Conservation (phyloP, 2,113 vertebrate species). For the Indri indri region DNA sequence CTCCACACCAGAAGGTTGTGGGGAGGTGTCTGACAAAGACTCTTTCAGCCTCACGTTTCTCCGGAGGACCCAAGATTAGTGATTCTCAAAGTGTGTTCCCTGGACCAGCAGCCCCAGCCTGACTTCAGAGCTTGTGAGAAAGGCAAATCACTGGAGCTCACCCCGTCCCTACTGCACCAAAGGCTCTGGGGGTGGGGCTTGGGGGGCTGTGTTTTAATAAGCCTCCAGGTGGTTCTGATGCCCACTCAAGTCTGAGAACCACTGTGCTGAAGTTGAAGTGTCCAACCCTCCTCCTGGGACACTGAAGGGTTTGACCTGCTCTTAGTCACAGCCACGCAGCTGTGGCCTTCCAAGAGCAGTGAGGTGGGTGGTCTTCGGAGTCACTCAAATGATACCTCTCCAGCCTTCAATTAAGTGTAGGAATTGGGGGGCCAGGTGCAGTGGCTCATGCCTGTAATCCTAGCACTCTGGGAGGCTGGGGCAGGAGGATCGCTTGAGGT, state of each 20-base stretch:
- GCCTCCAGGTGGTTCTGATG: background rate
- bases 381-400: background rate
- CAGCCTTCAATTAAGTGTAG: background rate
- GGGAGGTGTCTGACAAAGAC: background rate
- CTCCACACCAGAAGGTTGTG: background rate
- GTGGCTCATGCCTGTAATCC: no score
- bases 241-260: background rate
- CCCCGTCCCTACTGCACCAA: background rate
- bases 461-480: no score
- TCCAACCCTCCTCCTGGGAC: background rate
- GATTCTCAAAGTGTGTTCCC: background rate
- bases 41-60: background rate
- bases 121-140: background rate
- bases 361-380: background rate
- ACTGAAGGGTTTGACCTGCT: background rate
- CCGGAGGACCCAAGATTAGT: background rate
- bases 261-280: fast-evolving
- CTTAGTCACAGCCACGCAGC: background rate
- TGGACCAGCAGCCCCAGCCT: background rate
- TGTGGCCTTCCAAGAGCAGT: background rate
- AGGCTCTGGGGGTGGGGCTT: background rate
- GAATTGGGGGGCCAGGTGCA: background rate
- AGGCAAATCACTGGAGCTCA: background rate
- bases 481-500: no score
- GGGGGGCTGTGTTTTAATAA: background rate